A percentile compares a stretch with the other conserved stretches of the same genome.
These are phyloP conservation scores for Planiliza haematocheilus DNA, from an alignment of 2,113 vertebrate genomes.

Conservation along the genomic window DNA sequence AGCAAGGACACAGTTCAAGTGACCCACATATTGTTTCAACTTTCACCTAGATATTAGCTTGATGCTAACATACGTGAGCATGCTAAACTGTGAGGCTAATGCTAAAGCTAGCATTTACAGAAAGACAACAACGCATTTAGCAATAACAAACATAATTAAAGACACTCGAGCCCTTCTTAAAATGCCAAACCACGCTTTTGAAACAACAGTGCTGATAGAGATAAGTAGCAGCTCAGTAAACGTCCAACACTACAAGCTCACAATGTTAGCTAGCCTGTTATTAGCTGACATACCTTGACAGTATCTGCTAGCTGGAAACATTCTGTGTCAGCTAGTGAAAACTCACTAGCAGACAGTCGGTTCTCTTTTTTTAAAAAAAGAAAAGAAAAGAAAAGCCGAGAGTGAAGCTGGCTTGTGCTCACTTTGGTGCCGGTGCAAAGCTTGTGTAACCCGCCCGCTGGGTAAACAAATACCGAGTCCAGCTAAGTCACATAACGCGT, in stretches of 20 bases:
- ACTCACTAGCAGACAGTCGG: neutral
- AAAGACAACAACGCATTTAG: neutral
- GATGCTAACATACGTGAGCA: slow-evolving; percentile 35
- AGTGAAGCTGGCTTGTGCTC: neutral
- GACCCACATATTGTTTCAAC: slow-evolving; percentile 58
- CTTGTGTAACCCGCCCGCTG: slow-evolving; percentile 5
- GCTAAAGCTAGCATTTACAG: neutral
- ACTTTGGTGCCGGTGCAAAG: neutral
- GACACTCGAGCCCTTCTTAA: accelerated
- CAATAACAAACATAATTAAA: neutral
- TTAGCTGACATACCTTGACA: slow-evolving; percentile 75
- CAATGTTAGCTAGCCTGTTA: slow-evolving; percentile 18
- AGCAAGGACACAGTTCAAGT: slow-evolving; percentile 15
- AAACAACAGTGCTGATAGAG: neutral
- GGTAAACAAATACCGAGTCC: neutral
- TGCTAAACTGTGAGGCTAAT: neutral
- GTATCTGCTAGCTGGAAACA: slow-evolving; percentile 83
- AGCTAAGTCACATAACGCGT: slow-evolving; percentile 34
- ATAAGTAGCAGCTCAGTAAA: neutral
- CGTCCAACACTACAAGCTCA: neutral
- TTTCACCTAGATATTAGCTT: slow-evolving; percentile 76
- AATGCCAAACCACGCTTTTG: accelerated
- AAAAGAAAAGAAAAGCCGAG: neutral
- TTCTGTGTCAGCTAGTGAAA: slow-evolving; percentile 47
- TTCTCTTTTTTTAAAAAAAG: neutral